These are phyloP conservation scores for Chaetops frenatus DNA, from an alignment of 2,113 vertebrate genomes.

Conservation along the genomic window DNA sequence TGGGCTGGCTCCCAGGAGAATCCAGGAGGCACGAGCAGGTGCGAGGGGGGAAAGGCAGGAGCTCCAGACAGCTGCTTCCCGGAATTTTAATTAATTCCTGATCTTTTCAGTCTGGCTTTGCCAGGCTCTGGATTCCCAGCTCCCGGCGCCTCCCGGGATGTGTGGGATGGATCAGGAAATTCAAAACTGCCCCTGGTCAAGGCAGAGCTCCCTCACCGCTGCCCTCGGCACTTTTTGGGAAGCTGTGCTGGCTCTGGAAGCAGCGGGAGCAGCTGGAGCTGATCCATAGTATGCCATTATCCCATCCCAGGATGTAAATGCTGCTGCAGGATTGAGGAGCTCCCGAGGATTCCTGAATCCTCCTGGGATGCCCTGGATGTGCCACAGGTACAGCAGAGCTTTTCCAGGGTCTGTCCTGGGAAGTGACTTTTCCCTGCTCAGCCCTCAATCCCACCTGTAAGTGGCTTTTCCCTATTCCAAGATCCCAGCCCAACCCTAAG, in stretches of 20 bases:
- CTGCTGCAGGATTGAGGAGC: fast-evolving
- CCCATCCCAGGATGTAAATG: fast-evolving
- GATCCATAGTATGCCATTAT: background rate
- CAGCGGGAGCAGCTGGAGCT: fast-evolving
- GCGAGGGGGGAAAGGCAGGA: background rate
- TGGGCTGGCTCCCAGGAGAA: background rate
- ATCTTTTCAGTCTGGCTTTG: background rate
- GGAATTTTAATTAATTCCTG: constrained; percentile 2
- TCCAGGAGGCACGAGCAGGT: fast-evolving
- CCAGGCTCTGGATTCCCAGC: background rate
- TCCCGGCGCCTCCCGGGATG: background rate
- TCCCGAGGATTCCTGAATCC: too few species aligned
- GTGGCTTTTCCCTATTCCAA: fast-evolving
- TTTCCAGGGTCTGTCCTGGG: background rate
- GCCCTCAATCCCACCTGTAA: fast-evolving
- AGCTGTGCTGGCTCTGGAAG: background rate
- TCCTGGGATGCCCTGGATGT: background rate
- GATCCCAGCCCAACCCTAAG: fast-evolving
- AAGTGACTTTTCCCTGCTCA: background rate
- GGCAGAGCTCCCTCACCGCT: fast-evolving
- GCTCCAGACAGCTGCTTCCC: background rate
- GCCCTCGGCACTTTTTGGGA: background rate
- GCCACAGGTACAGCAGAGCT: background rate
- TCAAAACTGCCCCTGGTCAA: background rate
- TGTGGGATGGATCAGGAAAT: background rate